These are phyloP conservation scores for Heliocidaris erythrogramma DNA, from an alignment of 35 echinoderm and acorn worm genomes.

Conservation along the genomic window DNA sequence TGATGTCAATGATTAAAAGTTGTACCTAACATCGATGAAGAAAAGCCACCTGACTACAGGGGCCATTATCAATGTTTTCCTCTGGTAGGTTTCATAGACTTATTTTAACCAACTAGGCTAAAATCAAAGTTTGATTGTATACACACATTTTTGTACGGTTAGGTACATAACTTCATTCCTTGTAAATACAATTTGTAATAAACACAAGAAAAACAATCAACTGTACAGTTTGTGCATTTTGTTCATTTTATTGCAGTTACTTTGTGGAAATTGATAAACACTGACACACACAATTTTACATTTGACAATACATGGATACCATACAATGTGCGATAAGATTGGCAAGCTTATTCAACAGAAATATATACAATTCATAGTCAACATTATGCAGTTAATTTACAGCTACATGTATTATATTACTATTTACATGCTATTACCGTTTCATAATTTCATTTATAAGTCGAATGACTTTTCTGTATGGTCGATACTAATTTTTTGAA, in stretches of 20 bases:
- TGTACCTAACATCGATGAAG: too few species aligned
- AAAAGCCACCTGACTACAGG: too few species aligned
- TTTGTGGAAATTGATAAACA: not conserved
- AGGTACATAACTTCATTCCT: not conserved
- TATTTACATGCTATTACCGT: not conserved
- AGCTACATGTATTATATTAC: not conserved
- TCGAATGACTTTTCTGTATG: too few species aligned
- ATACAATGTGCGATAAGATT: not conserved
- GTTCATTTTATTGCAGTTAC: not conserved
- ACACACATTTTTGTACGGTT: too few species aligned
- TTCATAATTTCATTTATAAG: too few species aligned
- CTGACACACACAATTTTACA: not conserved
- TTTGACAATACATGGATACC: not conserved
- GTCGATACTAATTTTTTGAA: too few species aligned
- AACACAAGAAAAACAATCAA: not conserved
- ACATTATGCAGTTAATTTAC: not conserved
- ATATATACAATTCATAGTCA: not conserved
- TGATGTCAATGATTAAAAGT: too few species aligned
- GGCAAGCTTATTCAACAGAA: conserved; percentile 3
- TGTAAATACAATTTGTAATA: not conserved
- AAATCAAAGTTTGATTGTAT: too few species aligned
- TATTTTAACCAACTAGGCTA: too few species aligned
- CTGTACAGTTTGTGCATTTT: not conserved
- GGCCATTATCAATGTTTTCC: too few species aligned
- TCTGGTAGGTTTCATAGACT: too few species aligned